Percentiles rank a stretch among this genome's conserved stretches.
phyloP scores from a whole-genome alignment of 2,113 vertebrate genomes.

The Odocoileus virginianus region DNA sequence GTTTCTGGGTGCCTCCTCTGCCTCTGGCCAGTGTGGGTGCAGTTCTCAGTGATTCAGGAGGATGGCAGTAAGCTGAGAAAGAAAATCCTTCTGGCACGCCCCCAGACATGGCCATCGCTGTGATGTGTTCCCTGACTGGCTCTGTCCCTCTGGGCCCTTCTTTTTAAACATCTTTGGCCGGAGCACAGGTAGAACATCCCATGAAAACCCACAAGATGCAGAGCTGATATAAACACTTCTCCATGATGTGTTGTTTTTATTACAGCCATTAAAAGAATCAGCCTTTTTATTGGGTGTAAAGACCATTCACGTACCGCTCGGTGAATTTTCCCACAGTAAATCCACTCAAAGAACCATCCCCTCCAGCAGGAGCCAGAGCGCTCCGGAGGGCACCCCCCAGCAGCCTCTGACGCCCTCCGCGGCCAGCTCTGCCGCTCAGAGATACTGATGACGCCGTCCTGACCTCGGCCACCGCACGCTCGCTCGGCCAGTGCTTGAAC shows the following conservation, averaged over 20 bases:
- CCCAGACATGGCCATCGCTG: accelerated
- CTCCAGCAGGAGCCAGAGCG: not conserved
- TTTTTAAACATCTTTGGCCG: not conserved
- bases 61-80: not conserved
- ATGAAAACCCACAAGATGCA: not conserved
- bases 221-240: not conserved
- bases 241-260: not conserved
- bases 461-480: accelerated
- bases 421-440: too few relatives aligned
- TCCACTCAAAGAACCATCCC: not conserved
- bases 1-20: not conserved
- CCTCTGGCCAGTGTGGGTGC: not conserved
- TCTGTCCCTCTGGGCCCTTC: not conserved
- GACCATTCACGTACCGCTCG: not conserved
- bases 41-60: not conserved
- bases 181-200: not conserved
- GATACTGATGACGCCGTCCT: accelerated
- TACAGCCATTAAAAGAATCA: not conserved
- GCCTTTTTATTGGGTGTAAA: not conserved
- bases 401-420: accelerated
- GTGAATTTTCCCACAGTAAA: not conserved
- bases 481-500: accelerated
- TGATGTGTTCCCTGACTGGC: not conserved
- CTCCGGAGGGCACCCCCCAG: not conserved
- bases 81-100: not conserved